Conservation (phyloP, 2,888 invertebrate genomes). For the Andrena flavipes region DNA sequence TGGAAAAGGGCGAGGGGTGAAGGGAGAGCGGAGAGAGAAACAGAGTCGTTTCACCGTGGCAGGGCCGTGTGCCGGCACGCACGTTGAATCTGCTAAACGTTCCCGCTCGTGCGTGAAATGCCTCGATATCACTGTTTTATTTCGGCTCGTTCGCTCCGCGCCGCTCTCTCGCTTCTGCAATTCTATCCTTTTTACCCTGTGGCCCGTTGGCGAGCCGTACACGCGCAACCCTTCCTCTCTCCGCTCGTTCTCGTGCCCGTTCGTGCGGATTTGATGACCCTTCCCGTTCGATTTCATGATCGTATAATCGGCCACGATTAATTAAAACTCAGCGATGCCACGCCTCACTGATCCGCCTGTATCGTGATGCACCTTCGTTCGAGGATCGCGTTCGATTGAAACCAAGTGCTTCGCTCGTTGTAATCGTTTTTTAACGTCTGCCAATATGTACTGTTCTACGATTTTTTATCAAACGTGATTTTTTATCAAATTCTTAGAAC, state of each 20-base stretch:
- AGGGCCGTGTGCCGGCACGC: conserved; percentile 82
- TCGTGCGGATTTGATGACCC: conserved; percentile 73
- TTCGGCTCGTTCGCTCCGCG: conserved; percentile 79
- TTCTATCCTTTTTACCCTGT: conserved; percentile 75
- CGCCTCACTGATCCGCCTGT: conserved; percentile 12
- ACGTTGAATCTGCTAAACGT: conserved; percentile 85
- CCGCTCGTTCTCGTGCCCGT: conserved; percentile 51
- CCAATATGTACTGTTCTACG: too few relatives aligned
- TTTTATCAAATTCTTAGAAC: too few relatives aligned
- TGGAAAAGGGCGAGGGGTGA: conserved; percentile 48
- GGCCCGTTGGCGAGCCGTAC: conserved; percentile 48
- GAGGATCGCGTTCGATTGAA: background rate
- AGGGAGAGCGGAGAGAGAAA: conserved; percentile 71
- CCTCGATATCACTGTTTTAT: conserved; percentile 85
- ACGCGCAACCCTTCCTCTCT: conserved; percentile 68
- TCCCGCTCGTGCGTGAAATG: conserved; percentile 85
- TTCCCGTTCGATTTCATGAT: conserved; percentile 69
- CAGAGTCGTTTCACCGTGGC: conserved; percentile 70
- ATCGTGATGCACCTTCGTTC: background rate
- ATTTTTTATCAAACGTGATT: too few relatives aligned
- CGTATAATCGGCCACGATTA: conserved; percentile 64
- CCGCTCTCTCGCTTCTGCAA: conserved; percentile 68
- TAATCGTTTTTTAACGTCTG: background rate
- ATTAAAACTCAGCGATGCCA: conserved; percentile 45
- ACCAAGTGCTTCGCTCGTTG: background rate